Evolutionary conservation across 2,113 vertebrate genomes (phyloP).

Genomic region (Sterrhoptilus dennistouni): DNA sequence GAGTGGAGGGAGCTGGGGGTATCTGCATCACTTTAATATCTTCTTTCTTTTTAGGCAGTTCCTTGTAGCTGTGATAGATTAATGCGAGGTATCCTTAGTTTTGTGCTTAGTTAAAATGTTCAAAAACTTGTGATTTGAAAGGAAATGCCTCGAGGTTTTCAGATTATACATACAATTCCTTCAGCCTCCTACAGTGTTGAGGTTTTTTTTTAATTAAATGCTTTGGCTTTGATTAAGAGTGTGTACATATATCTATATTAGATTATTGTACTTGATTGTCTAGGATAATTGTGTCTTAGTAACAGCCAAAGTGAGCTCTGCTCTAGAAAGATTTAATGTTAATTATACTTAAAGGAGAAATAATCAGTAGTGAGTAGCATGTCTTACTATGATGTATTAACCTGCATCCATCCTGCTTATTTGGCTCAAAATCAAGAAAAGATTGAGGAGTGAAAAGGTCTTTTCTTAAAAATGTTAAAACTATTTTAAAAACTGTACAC

Average conservation of each 20-base stretch:
- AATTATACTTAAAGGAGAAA: background rate
- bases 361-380: background rate
- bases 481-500: background rate
- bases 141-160: conserved; percentile 6
- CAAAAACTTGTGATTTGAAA: conserved; percentile 9
- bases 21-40: background rate
- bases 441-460: background rate
- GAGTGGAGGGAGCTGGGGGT: background rate
- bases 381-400: background rate
- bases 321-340: background rate
- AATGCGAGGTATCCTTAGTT: conserved; percentile 7
- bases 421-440: background rate
- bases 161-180: background rate
- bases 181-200: background rate
- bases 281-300: background rate
- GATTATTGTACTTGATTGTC: background rate
- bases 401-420: background rate
- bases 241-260: background rate
- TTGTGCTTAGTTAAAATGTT: background rate
- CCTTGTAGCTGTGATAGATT: conserved; percentile 14
- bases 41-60: conserved; percentile 42
- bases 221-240: background rate
- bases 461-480: background rate
- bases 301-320: background rate
- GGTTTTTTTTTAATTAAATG: background rate